A percentile compares a stretch with the other conserved stretches of the same genome.
Conservation (phyloP, 1,140 invertebrate species). For the Micrasema minimum region DNA sequence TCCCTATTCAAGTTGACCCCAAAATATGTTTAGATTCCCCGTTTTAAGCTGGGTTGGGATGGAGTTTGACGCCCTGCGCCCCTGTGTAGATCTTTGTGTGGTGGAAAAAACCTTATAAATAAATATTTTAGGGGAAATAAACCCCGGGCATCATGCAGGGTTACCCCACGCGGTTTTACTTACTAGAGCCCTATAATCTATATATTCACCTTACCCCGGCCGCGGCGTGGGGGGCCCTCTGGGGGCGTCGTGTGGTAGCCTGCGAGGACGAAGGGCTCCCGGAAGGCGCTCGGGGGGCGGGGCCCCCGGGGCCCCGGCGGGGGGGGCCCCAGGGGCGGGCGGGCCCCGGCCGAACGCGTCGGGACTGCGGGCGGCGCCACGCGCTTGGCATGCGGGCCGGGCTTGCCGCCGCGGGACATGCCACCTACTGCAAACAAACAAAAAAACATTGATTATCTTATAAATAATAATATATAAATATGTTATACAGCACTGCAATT, state of each 20-base stretch:
- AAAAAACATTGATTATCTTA: background rate
- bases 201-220: too few species aligned
- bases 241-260: slow-evolving; percentile 80
- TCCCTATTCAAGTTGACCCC: too few species aligned
- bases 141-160: background rate
- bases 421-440: slow-evolving; percentile 75
- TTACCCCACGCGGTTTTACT: too few species aligned
- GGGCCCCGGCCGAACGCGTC: slow-evolving; percentile 66
- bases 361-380: slow-evolving; percentile 85
- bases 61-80: too few species aligned
- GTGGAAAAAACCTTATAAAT: background rate
- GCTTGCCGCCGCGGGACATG: slow-evolving; percentile 80
- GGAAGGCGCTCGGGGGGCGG: slow-evolving; percentile 60
- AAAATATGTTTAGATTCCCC: too few species aligned
- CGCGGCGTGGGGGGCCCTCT: slow-evolving; percentile 71
- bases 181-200: too few species aligned
- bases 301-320: slow-evolving; percentile 58
- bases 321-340: slow-evolving; percentile 56
- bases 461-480: too few species aligned
- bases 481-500: too few species aligned
- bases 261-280: slow-evolving; percentile 76
- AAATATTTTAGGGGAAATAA: background rate
- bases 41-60: too few species aligned
- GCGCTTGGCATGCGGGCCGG: slow-evolving; percentile 81
- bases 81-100: too few species aligned